Evolutionary conservation across 2,113 vertebrate species (phyloP).

Genomic region (Symphodus melops): DNA sequence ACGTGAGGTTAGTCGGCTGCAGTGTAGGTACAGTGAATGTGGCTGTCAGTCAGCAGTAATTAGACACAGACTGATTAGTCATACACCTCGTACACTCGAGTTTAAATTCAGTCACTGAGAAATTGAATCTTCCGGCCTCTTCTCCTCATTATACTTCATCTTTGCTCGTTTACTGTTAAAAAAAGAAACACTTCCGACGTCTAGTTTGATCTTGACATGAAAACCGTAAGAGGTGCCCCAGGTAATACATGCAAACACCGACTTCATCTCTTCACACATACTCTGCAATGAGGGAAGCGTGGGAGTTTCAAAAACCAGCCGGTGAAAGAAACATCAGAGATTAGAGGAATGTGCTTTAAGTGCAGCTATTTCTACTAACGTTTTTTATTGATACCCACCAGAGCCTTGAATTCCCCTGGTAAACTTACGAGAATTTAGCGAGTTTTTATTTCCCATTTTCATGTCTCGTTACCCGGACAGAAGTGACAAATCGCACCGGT

Average conservation of each 20-base stretch:
- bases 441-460: background rate
- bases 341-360: conserved; percentile 53
- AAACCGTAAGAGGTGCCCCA: conserved; percentile 47
- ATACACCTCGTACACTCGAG: conserved; percentile 32
- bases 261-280: conserved; percentile 46
- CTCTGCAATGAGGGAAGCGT: conserved; percentile 32
- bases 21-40: conserved; percentile 16
- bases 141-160: conserved; percentile 48
- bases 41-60: conserved; percentile 57
- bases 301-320: conserved; percentile 54
- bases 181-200: conserved; percentile 34
- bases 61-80: conserved; percentile 58
- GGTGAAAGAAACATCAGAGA: conserved; percentile 45
- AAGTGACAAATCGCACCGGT: conserved; percentile 31
- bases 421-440: background rate
- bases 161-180: conserved; percentile 56
- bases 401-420: conserved; percentile 26
- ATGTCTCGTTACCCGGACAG: conserved; percentile 34
- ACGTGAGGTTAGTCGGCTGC: conserved; percentile 2
- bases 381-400: conserved; percentile 48
- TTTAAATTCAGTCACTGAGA: conserved; percentile 48
- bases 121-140: conserved; percentile 47
- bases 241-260: conserved; percentile 61
- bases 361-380: conserved; percentile 42
- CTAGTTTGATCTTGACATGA: conserved; percentile 62